Conservation (phyloP, 2,888 invertebrate species). For the Biston betularia region DNA sequence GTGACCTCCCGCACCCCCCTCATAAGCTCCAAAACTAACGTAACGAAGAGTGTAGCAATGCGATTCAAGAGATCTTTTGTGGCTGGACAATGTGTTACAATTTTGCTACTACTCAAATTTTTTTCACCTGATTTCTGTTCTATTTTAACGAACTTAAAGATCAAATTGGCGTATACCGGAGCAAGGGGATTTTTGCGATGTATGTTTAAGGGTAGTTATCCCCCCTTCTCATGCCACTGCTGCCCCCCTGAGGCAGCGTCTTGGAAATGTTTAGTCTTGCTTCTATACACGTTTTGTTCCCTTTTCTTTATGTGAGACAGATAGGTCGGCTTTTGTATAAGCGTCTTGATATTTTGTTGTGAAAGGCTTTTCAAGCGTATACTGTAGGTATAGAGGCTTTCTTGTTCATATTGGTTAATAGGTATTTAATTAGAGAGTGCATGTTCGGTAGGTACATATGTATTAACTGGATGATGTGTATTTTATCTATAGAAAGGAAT, state of each 20-base stretch:
- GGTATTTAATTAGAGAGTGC: conserved; percentile 30
- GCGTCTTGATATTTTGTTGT: conserved; percentile 42
- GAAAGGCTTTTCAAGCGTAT: conserved; percentile 40
- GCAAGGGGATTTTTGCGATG: conserved; percentile 9
- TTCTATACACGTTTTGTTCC: conserved; percentile 80
- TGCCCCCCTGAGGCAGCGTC: conserved; percentile 67
- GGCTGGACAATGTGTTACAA: conserved; percentile 60
- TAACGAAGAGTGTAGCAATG: conserved; percentile 56
- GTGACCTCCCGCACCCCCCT: conserved; percentile 49
- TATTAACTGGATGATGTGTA: not conserved
- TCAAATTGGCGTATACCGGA: conserved; percentile 42
- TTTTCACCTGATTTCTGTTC: conserved; percentile 6
- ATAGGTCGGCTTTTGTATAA: conserved; percentile 51
- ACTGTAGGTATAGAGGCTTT: conserved; percentile 32
- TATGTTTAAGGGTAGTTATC: conserved; percentile 47
- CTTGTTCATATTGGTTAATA: conserved; percentile 34
- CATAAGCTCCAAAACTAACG: conserved; percentile 36
- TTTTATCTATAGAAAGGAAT: not conserved
- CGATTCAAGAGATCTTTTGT: conserved; percentile 66
- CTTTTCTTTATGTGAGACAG: conserved; percentile 71
- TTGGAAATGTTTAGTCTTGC: conserved; percentile 80
- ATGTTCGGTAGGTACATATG: conserved; percentile 4
- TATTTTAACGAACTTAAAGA: conserved; percentile 45
- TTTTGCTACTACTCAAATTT: conserved; percentile 23
- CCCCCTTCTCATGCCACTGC: conserved; percentile 50